A percentile compares a stretch with the other conserved stretches of the same genome.
Conservation (phyloP, 1,140 invertebrate genomes). For the Drosophila santomea region DNA sequence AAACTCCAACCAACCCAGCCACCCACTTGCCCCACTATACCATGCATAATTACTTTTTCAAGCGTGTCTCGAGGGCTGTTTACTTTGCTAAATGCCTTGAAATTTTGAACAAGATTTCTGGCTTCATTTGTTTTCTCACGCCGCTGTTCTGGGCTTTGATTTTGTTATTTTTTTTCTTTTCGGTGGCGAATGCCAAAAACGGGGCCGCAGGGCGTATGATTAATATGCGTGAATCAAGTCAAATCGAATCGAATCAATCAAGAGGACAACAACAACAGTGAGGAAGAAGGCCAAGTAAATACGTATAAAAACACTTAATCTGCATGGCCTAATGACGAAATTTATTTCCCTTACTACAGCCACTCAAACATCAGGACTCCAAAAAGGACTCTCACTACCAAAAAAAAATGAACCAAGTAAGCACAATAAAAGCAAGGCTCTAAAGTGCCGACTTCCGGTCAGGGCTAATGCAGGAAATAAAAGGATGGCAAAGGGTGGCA, state of each 20-base stretch:
- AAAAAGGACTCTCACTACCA: neutral
- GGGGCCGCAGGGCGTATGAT: constrained; percentile 69
- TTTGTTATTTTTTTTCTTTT: constrained; percentile 14
- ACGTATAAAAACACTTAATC: constrained; percentile 52
- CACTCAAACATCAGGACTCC: no score
- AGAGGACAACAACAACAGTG: constrained; percentile 17
- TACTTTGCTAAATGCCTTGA: constrained; percentile 57
- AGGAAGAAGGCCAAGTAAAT: constrained; percentile 23
- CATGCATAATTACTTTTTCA: constrained; percentile 76
- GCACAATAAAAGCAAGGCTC: constrained; percentile 48
- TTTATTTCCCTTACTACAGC: constrained; percentile 25
- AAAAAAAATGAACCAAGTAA: constrained; percentile 1
- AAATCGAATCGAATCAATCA: constrained; percentile 83
- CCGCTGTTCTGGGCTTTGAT: constrained; percentile 32
- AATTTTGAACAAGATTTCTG: constrained; percentile 40
- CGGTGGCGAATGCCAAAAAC: neutral
- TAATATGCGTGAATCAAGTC: constrained; percentile 82
- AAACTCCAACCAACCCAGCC: neutral
- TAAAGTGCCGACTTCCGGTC: constrained; percentile 76
- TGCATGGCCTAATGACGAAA: constrained; percentile 68
- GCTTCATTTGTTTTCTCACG: constrained; percentile 15
- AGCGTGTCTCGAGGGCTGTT: constrained; percentile 50
- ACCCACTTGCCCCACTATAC: constrained; percentile 12
- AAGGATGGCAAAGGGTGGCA: constrained; percentile 19
- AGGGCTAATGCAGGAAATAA: constrained; percentile 49